A percentile compares a stretch with the other conserved stretches of the same genome.
These are phyloP conservation scores for Sula dactylatra DNA, from an alignment of 2,113 vertebrate genomes.

Conservation along the genomic window DNA sequence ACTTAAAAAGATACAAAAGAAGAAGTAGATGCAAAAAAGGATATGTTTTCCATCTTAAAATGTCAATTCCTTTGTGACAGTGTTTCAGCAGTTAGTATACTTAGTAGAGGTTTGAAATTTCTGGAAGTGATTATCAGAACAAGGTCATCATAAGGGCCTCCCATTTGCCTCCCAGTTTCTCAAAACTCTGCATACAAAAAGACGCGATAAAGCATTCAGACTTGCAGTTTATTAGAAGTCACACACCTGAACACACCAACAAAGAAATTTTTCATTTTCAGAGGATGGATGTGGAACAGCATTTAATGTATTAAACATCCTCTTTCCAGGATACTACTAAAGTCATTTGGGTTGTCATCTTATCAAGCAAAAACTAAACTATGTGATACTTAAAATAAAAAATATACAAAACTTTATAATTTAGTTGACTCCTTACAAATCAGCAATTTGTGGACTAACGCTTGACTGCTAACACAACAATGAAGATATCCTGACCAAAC, in stretches of 20 bases:
- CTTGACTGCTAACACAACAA: neutral
- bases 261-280: neutral
- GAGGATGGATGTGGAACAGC: neutral
- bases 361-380: neutral
- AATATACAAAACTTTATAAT: neutral
- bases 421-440: neutral
- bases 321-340: neutral
- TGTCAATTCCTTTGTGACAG: neutral
- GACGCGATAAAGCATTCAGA: neutral
- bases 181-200: neutral
- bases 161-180: neutral
- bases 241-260: neutral
- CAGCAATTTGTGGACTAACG: neutral
- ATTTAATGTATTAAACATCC: neutral
- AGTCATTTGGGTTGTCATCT: neutral
- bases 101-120: neutral
- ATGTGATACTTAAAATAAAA: neutral
- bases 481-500: neutral
- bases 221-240: neutral
- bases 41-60: neutral
- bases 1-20: neutral
- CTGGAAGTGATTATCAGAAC: neutral
- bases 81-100: neutral
- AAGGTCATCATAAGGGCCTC: neutral
- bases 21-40: neutral